A percentile compares a stretch with the other conserved stretches of the same genome.
These are phyloP conservation scores for Poecilia latipinna DNA, from an alignment of 2,113 vertebrate species.

Conservation along the genomic window DNA sequence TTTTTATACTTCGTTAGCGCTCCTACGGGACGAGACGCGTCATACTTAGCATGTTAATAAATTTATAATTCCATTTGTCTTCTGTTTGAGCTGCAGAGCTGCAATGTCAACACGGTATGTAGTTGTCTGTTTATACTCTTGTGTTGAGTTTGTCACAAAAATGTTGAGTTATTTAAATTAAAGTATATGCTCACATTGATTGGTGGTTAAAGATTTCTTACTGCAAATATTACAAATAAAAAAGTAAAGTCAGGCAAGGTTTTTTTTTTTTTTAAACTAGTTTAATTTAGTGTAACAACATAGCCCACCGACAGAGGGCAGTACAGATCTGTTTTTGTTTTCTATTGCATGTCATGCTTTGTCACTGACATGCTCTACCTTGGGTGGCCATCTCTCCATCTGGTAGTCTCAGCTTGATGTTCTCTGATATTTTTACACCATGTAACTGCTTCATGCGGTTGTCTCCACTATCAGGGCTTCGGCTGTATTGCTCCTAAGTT, in stretches of 20 bases:
- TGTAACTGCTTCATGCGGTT: constrained; percentile 14
- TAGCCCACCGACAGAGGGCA: constrained; percentile 67
- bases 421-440: constrained; percentile 56
- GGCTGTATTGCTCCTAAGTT: constrained; percentile 5
- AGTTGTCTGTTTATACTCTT: neutral
- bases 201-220: constrained; percentile 5
- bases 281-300: neutral
- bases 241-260: neutral
- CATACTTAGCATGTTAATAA: constrained; percentile 78
- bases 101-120: neutral
- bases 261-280: neutral
- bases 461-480: constrained; percentile 3
- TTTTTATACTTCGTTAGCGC: constrained; percentile 82
- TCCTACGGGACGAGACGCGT: constrained; percentile 73
- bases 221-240: neutral
- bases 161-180: constrained; percentile 4
- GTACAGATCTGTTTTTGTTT: constrained; percentile 17
- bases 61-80: constrained; percentile 58
- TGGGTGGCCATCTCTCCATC: constrained; percentile 68
- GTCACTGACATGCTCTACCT: constrained; percentile 48
- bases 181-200: neutral
- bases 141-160: neutral
- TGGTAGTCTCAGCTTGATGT: constrained; percentile 55
- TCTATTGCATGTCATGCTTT: neutral
- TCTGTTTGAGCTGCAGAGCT: neutral